A percentile compares a stretch with the other conserved stretches of the same genome.
phyloP scores from a whole-genome alignment of 2,888 invertebrate genomes.

The Rhagophthalmus giganteus region DNA sequence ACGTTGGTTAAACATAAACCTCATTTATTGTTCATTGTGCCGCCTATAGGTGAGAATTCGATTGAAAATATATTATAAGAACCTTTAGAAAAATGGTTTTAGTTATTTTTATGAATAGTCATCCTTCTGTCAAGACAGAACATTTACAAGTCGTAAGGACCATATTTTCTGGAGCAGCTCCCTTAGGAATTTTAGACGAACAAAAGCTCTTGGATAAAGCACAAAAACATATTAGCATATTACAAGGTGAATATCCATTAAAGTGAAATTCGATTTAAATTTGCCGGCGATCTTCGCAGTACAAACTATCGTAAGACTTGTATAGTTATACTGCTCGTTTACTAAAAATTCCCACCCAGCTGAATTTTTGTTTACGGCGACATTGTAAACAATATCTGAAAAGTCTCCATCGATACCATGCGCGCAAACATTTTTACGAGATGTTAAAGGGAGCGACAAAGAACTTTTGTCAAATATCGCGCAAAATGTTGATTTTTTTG shows the following conservation, averaged over 20 bases:
- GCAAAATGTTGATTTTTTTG: too few species aligned
- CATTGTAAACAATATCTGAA: too few species aligned
- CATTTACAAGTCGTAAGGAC: constrained; percentile 60
- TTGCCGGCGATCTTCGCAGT: too few species aligned
- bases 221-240: constrained; percentile 38
- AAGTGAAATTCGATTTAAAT: too few species aligned
- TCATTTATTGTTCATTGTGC: constrained; percentile 72
- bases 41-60: constrained; percentile 69
- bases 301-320: too few species aligned
- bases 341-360: too few species aligned
- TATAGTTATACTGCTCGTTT: too few species aligned
- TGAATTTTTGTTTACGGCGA: too few species aligned
- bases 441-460: too few species aligned
- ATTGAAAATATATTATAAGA: background rate
- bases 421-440: too few species aligned
- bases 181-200: constrained; percentile 63
- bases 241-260: constrained; percentile 51
- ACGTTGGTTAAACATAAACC: constrained; percentile 66
- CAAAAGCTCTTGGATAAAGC: constrained; percentile 59
- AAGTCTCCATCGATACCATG: too few species aligned
- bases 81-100: constrained; percentile 46
- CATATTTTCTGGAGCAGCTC: constrained; percentile 70
- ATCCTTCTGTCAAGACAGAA: constrained; percentile 62
- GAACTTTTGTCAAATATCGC: too few species aligned
- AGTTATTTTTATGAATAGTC: constrained; percentile 71